These are phyloP conservation scores for Oreotrochilus melanogaster DNA, from an alignment of 2,113 vertebrate genomes.

Conservation along the genomic window DNA sequence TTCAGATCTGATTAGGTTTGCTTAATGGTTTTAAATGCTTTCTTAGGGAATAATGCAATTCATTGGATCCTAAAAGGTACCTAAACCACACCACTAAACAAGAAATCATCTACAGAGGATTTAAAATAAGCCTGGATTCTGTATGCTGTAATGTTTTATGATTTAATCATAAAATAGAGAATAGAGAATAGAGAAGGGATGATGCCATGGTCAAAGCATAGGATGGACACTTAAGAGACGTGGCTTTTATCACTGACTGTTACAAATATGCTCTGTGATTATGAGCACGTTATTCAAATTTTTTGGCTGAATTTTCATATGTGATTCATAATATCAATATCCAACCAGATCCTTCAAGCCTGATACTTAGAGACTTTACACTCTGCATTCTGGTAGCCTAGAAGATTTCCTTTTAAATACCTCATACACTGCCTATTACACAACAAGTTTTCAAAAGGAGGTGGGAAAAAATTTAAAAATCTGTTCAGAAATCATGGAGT, in stretches of 20 bases:
- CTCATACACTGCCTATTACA: accelerated
- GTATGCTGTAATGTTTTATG: neutral
- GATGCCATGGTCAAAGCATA: neutral
- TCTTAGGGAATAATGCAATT: neutral
- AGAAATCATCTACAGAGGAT: neutral
- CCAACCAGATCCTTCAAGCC: neutral
- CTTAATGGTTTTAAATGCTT: neutral
- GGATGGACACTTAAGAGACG: neutral
- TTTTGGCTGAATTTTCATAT: neutral
- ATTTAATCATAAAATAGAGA: too few relatives aligned
- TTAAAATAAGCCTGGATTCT: neutral
- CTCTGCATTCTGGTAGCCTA: neutral
- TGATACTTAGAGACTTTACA: neutral
- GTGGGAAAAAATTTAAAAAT: neutral
- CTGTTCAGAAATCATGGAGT: neutral
- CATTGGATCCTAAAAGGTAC: neutral
- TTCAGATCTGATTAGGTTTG: neutral
- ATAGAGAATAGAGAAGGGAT: neutral
- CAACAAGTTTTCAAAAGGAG: neutral
- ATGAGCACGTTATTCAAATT: neutral
- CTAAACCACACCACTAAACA: neutral
- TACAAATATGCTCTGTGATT: neutral
- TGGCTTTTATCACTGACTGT: neutral
- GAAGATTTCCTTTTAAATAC: neutral
- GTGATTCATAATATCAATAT: neutral